Evolutionary conservation across 2,888 invertebrate species (phyloP), one percentile per base, ranked within the genome.

Genomic region (Papilio demoleus): DNA sequence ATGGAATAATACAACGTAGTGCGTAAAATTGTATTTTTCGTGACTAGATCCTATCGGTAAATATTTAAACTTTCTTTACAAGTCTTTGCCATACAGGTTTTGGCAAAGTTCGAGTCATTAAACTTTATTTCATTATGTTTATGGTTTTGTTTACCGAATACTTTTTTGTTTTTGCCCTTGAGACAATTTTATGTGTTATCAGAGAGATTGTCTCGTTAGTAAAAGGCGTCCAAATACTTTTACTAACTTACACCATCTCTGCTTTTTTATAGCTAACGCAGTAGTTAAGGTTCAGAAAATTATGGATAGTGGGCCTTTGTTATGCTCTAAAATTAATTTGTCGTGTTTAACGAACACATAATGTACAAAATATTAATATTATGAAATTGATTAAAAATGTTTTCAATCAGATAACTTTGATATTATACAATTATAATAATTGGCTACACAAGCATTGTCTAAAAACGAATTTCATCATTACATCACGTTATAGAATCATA

Each of bases 111-210:
- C 53, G 53, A 17, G 31, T 9, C 31, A 6, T 53, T 24, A 53
- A 50, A 3, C 31, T 31, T 53, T 31, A 31, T 17, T 17, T 56
- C 53, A 31, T n/a, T 31, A 27, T 53, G 53, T 53, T 53, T 53
- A 56, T 56, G 9, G 53, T 56, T 31, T 56, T 56, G 53, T 56
- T 56, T 56, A 56, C 53, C 53, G 24, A 56, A 56, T 31, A 56
- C 17, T 56, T 27, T 53, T 53, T 53, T 31, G 12, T 68, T 70
- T 71, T 70, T 64, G 65, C 31, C 53, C 31, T 58, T 50, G 63
- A 63, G 67, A 63, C 50, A 67, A 27, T 17, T 56, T 31, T 73
- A 72, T 71, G 60, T 72, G 60, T 63, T 73, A 70, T 68, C 70
- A 76, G 71, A 34, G 42, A n/a, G 31, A 31, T 14, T 8, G 8